phyloP scores from a whole-genome alignment of 2,113 vertebrate species.

The Sebastes schlegelii region DNA sequence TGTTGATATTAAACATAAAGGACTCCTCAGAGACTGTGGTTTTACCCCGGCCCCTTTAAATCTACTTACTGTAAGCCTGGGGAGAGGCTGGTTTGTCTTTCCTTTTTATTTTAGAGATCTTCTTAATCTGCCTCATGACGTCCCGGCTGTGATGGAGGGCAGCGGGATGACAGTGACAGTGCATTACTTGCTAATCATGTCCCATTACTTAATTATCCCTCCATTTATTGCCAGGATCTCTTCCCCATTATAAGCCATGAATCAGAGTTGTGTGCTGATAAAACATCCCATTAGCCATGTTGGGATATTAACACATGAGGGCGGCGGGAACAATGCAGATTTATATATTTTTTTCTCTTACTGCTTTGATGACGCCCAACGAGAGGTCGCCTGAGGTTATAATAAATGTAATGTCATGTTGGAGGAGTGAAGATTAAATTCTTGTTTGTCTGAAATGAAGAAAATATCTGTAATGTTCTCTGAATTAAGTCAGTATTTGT shows the following conservation, averaged over 20 bases:
- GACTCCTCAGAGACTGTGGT: background rate
- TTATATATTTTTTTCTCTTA: no score
- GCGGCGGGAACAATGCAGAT: no score
- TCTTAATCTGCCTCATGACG: slow-evolving; percentile 1
- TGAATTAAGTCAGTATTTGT: background rate
- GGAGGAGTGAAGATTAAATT: background rate
- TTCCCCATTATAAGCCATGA: slow-evolving; percentile 48
- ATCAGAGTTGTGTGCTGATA: slow-evolving; percentile 47
- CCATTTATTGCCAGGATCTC: slow-evolving; percentile 54
- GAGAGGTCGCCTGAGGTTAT: no score
- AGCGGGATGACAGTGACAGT: slow-evolving; percentile 36
- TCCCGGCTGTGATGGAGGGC: slow-evolving; percentile 28
- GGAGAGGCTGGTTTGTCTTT: background rate
- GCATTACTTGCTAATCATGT: slow-evolving; percentile 63
- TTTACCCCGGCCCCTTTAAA: background rate
- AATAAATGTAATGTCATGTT: no score
- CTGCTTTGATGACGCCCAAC: no score
- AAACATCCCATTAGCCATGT: slow-evolving; percentile 46
- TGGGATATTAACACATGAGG: no score
- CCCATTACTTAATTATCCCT: slow-evolving; percentile 63
- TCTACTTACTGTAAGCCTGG: slow-evolving; percentile 10
- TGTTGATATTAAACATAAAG: background rate
- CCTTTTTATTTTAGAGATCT: background rate
- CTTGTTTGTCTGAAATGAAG: no score
- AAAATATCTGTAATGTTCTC: background rate